Base-by-base conservation (phyloP, 2,113 vertebrate species). In the Amphiprion percula region DNA sequence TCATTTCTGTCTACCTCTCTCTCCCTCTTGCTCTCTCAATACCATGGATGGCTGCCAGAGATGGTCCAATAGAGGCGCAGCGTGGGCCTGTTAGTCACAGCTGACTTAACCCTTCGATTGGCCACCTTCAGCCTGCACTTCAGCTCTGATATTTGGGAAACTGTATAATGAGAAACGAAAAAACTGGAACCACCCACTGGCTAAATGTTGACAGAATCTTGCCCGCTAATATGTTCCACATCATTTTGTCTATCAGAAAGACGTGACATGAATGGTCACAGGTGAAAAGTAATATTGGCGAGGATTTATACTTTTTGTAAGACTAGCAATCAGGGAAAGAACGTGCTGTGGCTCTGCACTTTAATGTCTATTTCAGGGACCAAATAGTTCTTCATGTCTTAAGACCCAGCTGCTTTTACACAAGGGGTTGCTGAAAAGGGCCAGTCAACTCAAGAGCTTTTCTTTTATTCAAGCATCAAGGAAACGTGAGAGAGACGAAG, bases 11-110 rank as follows among this genome's bases (percentile, higher is more conserved):
- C 77, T 72, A 10, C 50, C 66, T 53, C 54, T 60, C 67, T 59
- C 72, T 62, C 59, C 39, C 71, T 74, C 67, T 81, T 70, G 54
- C 69, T 68, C 82, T 85, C 59, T 89, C 81, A 63, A 67, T 83
- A 84, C 81, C 80, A 84, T 90, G 84, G 82, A 85, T 79, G 87
- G 77, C 70, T 88, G 90, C 90, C 87, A 92, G 87, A 75, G 75
- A 87, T 55, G 84, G 75, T 85, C 88, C 85, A 91, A 77, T 73
- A 64, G 80, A 85, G 80, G 56, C 82, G 72, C 75, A 79, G 87
- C 63, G 3, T 88, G 87, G 83, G 72, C 64, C 83, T 74, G 82
- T 91, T 92, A 92, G 85, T 87, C 88, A 86, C 88, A 92, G 90
- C 82, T 90, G 91, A 82, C 86, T 85, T 88, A 91, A 89, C 84